phyloP scores from a whole-genome alignment of 2,888 invertebrate species.

The Rhynchonema sp. region DNA sequence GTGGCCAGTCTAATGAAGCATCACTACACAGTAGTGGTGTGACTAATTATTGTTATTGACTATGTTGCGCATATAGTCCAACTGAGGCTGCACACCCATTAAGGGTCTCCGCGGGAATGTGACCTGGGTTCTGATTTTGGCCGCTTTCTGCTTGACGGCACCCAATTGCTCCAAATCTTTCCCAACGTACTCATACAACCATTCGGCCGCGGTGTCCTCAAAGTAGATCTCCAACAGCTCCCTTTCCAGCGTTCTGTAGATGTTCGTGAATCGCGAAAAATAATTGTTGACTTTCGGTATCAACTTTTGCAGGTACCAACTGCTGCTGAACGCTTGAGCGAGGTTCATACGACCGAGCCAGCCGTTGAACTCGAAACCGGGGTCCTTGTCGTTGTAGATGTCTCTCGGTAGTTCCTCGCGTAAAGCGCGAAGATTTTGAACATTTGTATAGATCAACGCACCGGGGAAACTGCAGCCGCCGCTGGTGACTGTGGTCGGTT shows the following conservation, averaged over 20 bases:
- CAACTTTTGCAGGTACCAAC: conserved; percentile 5
- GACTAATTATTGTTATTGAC: too few species aligned
- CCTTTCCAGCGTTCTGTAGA: not conserved
- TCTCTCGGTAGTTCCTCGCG: not conserved
- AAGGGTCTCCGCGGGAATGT: not conserved
- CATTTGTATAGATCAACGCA: not conserved
- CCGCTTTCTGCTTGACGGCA: not conserved
- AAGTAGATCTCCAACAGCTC: conserved; percentile 1
- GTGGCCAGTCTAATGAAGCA: too few species aligned
- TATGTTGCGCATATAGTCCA: not conserved
- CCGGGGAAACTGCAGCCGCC: conserved; percentile 7
- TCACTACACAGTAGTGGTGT: too few species aligned
- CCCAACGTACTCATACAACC: conserved; percentile 4
- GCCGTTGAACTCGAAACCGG: conserved; percentile 1
- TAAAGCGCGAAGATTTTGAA: not conserved
- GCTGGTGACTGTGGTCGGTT: not conserved
- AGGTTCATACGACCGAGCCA: conserved; percentile 5
- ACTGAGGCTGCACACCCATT: not conserved
- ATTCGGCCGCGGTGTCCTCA: conserved; percentile 7
- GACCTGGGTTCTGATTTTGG: not conserved
- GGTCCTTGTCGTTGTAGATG: not conserved
- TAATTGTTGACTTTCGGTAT: not conserved
- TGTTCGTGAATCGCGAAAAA: not conserved
- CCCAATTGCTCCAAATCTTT: not conserved
- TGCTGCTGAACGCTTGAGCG: not conserved